A percentile compares a stretch with the other conserved stretches of the same genome.
These are phyloP conservation scores for Cyclopterus lumpus DNA, from an alignment of 2,797 vertebrate species.

Conservation along the genomic window DNA sequence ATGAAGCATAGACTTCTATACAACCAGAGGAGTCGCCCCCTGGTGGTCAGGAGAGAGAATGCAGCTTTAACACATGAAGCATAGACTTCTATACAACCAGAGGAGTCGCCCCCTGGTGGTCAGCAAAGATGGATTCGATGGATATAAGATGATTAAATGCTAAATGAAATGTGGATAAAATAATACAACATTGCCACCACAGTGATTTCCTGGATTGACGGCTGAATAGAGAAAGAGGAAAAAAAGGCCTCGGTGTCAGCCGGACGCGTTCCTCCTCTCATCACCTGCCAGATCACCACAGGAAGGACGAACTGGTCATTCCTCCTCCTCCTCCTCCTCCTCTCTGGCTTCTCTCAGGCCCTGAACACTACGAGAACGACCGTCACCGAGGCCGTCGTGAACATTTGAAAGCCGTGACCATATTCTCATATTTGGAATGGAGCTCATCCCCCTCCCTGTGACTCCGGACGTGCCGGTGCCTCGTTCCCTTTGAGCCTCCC, in stretches of 20 bases:
- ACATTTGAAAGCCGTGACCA: conserved; percentile 15
- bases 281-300: conserved; percentile 63
- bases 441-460: not conserved
- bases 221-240: conserved; percentile 14
- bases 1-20: too few species aligned
- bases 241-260: conserved; percentile 43
- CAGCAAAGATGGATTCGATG: not conserved
- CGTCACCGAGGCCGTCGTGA: not conserved
- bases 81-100: too few species aligned
- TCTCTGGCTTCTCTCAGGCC: not conserved
- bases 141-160: not conserved
- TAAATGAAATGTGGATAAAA: not conserved
- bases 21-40: too few species aligned
- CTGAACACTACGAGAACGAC: not conserved
- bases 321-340: conserved; percentile 1
- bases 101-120: too few species aligned
- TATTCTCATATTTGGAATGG: not conserved
- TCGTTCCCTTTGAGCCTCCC: conserved; percentile 18
- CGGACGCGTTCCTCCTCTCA: conserved; percentile 57
- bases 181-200: not conserved
- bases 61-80: too few species aligned
- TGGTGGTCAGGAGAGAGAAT: too few species aligned
- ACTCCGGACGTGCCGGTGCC: not conserved
- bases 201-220: conserved; percentile 15
- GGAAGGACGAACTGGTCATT: conserved; percentile 14